Conservation (phyloP, 1,140 invertebrate species). For the Lepeophtheirus salmonis region DNA sequence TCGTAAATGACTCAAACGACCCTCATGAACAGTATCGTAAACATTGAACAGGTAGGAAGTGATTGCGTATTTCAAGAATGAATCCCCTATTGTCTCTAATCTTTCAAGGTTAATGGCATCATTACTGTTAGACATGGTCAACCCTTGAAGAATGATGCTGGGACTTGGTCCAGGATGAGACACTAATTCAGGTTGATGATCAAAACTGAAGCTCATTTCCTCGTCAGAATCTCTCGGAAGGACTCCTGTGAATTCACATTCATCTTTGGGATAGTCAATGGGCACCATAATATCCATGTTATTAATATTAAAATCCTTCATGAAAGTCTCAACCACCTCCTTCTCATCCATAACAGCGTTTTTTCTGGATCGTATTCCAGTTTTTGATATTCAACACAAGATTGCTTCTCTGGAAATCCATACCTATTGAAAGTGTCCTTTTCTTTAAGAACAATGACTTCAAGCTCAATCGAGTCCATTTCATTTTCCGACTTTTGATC, state of each 20-base stretch:
- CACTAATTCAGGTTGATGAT: conserved; percentile 52
- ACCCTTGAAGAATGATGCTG: conserved; percentile 74
- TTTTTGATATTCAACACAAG: background rate
- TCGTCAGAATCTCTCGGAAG: conserved; percentile 7
- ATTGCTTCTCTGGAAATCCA: conserved; percentile 20
- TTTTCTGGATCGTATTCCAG: conserved; percentile 19
- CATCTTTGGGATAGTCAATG: background rate
- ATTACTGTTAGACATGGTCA: conserved; percentile 98
- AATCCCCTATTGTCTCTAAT: conserved; percentile 95
- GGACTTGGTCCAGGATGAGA: conserved; percentile 74
- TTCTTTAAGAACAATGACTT: background rate
- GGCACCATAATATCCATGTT: background rate
- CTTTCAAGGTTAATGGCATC: conserved; percentile 96
- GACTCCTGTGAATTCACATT: background rate
- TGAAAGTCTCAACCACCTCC: background rate
- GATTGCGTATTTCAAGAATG: conserved; percentile 95
- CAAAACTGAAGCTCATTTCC: conserved; percentile 34
- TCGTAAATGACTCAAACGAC: conserved; percentile 83
- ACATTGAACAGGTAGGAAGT: conserved; percentile 92
- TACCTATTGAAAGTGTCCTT: conserved; percentile 20
- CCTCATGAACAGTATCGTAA: conserved; percentile 89
- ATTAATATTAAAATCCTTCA: background rate
- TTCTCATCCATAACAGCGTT: conserved; percentile 22
- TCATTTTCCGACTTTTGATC: conserved; percentile 15
- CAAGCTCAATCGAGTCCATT: background rate